These are phyloP conservation scores for Dryoscopus gambensis DNA, from an alignment of 2,113 vertebrate genomes.

Conservation along the genomic window DNA sequence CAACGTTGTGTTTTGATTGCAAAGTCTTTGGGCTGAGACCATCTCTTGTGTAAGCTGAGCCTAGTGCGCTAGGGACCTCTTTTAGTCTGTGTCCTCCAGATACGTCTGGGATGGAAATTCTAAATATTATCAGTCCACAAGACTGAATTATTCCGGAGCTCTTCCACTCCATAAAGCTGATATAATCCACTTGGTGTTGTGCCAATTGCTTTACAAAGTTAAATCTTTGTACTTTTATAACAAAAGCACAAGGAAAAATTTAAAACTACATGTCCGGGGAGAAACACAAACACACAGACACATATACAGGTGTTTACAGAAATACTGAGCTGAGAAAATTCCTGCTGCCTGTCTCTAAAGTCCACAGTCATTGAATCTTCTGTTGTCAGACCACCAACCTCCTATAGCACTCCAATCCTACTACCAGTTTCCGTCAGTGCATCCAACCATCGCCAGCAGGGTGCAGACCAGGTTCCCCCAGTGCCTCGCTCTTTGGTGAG, in stretches of 20 bases:
- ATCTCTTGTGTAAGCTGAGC: neutral
- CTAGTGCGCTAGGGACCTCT: neutral
- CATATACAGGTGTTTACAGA: neutral
- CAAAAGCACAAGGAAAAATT: neutral
- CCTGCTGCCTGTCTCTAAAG: neutral
- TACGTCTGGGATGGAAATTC: neutral
- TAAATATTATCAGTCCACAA: neutral
- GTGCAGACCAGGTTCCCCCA: neutral
- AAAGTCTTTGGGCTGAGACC: neutral
- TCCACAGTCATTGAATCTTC: neutral
- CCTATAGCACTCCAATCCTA: neutral
- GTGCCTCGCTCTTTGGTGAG: fast-evolving
- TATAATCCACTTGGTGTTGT: neutral
- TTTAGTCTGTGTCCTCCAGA: neutral
- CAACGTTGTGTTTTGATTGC: neutral
- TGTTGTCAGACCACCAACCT: neutral
- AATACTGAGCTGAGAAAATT: neutral
- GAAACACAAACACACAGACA: neutral
- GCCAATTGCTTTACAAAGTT: neutral
- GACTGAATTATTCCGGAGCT: neutral
- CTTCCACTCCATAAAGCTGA: neutral
- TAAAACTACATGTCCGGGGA: neutral
- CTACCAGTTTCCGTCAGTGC: neutral
- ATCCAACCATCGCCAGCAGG: neutral
- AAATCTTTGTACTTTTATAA: neutral